A percentile compares a stretch with the other conserved stretches of the same genome.
These are phyloP conservation scores for Acanthopleura granulata DNA, from an alignment of 2,888 invertebrate genomes.

Conservation along the genomic window DNA sequence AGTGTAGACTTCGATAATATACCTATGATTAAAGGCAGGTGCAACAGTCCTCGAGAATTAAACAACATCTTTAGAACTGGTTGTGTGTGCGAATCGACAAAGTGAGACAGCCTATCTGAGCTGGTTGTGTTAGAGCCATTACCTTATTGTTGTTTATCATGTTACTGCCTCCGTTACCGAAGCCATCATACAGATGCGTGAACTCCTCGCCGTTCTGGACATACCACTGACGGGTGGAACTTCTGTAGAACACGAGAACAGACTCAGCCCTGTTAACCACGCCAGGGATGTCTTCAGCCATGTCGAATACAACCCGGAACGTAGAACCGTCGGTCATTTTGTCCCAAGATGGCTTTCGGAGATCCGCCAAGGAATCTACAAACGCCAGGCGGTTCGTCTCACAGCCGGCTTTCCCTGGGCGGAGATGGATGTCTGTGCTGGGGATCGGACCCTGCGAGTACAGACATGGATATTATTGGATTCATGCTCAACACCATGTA, in stretches of 20 bases:
- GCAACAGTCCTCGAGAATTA: too few species aligned
- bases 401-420: constrained; percentile 9
- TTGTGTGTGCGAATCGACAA: too few species aligned
- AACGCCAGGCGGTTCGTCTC: constrained; percentile 16
- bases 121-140: neutral
- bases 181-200: constrained; percentile 19
- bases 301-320: constrained; percentile 19
- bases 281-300: neutral
- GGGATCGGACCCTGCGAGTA: constrained; percentile 16
- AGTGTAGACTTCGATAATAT: too few species aligned
- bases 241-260: constrained; percentile 11
- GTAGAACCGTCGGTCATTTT: constrained; percentile 17
- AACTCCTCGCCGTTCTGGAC: neutral
- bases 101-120: neutral
- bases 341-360: constrained; percentile 14
- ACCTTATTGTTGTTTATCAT: constrained; percentile 1
- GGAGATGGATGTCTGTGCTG: constrained; percentile 14
- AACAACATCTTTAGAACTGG: too few species aligned
- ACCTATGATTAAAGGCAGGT: too few species aligned
- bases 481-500: too few species aligned
- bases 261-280: neutral
- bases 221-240: constrained; percentile 11
- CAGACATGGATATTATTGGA: too few species aligned
- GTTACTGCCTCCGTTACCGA: constrained; percentile 14
- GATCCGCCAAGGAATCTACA: neutral